These are phyloP conservation scores for Thyatira batis DNA, from an alignment of 2,888 invertebrate species.

Conservation along the genomic window DNA sequence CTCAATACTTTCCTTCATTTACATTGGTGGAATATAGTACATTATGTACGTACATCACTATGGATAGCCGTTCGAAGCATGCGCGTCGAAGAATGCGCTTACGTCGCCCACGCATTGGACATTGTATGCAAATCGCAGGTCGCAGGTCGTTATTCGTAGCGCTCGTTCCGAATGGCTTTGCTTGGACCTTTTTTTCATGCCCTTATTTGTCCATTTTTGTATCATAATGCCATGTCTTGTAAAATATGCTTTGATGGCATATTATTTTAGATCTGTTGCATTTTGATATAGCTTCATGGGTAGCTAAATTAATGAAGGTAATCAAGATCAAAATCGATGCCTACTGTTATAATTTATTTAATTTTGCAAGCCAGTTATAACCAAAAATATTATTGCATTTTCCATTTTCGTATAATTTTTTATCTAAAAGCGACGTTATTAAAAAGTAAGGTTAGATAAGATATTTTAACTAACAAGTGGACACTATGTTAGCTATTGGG, in stretches of 20 bases:
- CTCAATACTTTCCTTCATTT: background rate
- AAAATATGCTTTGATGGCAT: background rate
- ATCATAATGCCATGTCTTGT: background rate
- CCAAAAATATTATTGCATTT: too few species aligned
- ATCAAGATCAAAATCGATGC: too few species aligned
- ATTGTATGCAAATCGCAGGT: slow-evolving; percentile 81
- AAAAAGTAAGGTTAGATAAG: too few species aligned
- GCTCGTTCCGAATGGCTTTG: slow-evolving; percentile 36
- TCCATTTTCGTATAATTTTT: too few species aligned
- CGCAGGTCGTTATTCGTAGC: slow-evolving; percentile 70
- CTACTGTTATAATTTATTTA: too few species aligned
- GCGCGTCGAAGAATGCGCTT: slow-evolving; percentile 54
- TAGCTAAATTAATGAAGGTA: too few species aligned
- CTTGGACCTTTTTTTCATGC: slow-evolving; percentile 29
- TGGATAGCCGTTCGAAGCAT: slow-evolving; percentile 35
- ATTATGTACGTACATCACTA: slow-evolving; percentile 22
- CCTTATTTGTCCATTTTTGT: slow-evolving; percentile 46
- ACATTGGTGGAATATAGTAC: slow-evolving; percentile 1
- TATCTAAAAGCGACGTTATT: too few species aligned
- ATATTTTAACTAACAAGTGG: background rate
- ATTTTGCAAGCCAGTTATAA: too few species aligned
- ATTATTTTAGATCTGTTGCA: too few species aligned
- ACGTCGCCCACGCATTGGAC: slow-evolving; percentile 66
- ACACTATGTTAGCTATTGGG: background rate
- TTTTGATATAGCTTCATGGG: too few species aligned